Evolutionary conservation across 2,888 invertebrate species (phyloP).

Genomic region (Lithophane leautieri): DNA sequence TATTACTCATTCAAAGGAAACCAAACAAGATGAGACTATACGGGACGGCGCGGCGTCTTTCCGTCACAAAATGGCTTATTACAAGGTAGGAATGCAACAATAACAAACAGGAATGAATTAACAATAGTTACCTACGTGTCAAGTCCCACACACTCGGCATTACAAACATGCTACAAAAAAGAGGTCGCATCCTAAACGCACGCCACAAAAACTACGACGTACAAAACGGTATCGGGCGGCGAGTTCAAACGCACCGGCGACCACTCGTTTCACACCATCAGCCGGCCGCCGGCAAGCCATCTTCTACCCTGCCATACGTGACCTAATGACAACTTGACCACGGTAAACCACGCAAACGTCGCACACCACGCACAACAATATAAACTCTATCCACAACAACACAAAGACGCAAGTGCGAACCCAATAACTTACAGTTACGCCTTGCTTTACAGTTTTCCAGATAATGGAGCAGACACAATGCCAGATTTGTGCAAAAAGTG

Average conservation of each 20-base stretch:
- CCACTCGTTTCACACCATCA: slow-evolving; percentile 88
- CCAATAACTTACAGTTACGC: slow-evolving; percentile 42
- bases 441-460: slow-evolving; percentile 49
- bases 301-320: slow-evolving; percentile 80
- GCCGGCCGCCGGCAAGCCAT: slow-evolving; percentile 73
- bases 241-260: slow-evolving; percentile 83
- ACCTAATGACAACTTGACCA: slow-evolving; percentile 83
- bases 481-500: slow-evolving; percentile 76
- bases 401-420: slow-evolving; percentile 55
- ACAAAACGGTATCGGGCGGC: slow-evolving; percentile 87
- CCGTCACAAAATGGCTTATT: slow-evolving; percentile 68
- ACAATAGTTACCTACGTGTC: slow-evolving; percentile 89
- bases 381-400: slow-evolving; percentile 61
- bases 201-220: slow-evolving; percentile 84
- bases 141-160: slow-evolving; percentile 90
- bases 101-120: slow-evolving; percentile 86
- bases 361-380: slow-evolving; percentile 51
- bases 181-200: slow-evolving; percentile 87
- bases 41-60: slow-evolving; percentile 61
- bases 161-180: slow-evolving; percentile 89
- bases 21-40: slow-evolving; percentile 61
- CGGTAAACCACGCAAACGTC: slow-evolving; percentile 67
- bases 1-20: slow-evolving; percentile 59
- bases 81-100: slow-evolving; percentile 79
- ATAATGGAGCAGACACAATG: slow-evolving; percentile 75